A percentile compares a stretch with the other conserved stretches of the same genome.
These are phyloP conservation scores for Acronicta aceris DNA, from an alignment of 2,888 invertebrate species.

Conservation along the genomic window DNA sequence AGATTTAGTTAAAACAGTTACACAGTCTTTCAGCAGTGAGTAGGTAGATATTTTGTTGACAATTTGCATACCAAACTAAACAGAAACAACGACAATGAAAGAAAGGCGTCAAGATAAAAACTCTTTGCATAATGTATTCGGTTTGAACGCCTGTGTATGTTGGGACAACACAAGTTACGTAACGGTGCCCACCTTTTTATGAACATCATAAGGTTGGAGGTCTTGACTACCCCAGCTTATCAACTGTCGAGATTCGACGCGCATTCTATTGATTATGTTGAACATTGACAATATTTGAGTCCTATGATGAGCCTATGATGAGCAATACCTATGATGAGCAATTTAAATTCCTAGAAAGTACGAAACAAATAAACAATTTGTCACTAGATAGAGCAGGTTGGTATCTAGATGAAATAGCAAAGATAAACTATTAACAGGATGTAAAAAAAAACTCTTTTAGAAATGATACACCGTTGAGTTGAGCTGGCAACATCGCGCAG, in stretches of 20 bases:
- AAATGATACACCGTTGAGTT: conserved; percentile 30
- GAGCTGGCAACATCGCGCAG: conserved; percentile 69
- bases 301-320: no score
- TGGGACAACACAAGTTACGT: conserved; percentile 65
- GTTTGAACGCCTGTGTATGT: conserved; percentile 68
- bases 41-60: no score
- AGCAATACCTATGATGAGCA: no score
- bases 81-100: conserved; percentile 63
- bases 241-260: conserved; percentile 50
- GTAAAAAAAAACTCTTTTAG: no score
- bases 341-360: no score
- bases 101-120: conserved; percentile 70
- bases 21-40: not conserved
- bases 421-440: not conserved
- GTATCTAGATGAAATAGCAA: not conserved
- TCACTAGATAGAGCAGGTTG: no score
- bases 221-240: conserved; percentile 55
- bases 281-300: conserved; percentile 24
- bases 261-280: conserved; percentile 45
- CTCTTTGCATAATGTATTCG: conserved; percentile 76
- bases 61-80: no score
- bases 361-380: no score
- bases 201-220: conserved; percentile 63
- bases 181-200: conserved; percentile 69
- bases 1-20: conserved; percentile 31